These are phyloP conservation scores for Lithophane socia DNA, from an alignment of 2,888 invertebrate genomes.

Conservation along the genomic window DNA sequence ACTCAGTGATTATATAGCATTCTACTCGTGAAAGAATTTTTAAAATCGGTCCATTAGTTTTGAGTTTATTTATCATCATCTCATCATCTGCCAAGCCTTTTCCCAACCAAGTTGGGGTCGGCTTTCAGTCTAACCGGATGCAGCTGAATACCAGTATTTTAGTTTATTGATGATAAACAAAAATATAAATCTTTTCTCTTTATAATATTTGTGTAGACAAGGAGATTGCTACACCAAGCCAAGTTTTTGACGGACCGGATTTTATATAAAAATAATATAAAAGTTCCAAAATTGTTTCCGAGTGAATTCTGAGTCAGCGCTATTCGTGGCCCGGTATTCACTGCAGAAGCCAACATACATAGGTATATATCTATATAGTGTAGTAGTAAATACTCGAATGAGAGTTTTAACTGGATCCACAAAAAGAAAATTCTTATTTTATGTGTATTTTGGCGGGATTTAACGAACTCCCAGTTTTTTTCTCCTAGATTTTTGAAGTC, in stretches of 20 bases:
- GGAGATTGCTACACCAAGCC: neutral
- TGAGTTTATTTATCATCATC: too few relatives aligned
- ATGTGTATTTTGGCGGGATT: constrained; percentile 42
- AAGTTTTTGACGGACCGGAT: neutral
- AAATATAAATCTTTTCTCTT: too few relatives aligned
- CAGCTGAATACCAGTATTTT: too few relatives aligned
- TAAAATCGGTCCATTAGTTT: too few relatives aligned
- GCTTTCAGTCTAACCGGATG: too few relatives aligned
- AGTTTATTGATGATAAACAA: too few relatives aligned
- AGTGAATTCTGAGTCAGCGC: neutral
- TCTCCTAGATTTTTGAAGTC: constrained; percentile 6
- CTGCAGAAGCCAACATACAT: constrained; percentile 2
- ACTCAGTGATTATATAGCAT: too few relatives aligned
- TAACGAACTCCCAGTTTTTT: constrained; percentile 11
- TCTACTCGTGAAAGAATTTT: too few relatives aligned
- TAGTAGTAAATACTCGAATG: constrained; percentile 20
- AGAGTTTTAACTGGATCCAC: constrained; percentile 33
- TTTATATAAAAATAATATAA: neutral
- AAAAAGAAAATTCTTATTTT: constrained; percentile 45
- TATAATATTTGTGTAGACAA: too few relatives aligned
- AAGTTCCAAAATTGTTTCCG: neutral
- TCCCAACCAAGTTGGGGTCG: too few relatives aligned
- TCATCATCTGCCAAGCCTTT: too few relatives aligned
- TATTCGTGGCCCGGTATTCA: neutral
- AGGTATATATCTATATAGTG: neutral